Base-by-base conservation (phyloP, 2,797 vertebrate species). In the Dendrocincla fuliginosa region DNA sequence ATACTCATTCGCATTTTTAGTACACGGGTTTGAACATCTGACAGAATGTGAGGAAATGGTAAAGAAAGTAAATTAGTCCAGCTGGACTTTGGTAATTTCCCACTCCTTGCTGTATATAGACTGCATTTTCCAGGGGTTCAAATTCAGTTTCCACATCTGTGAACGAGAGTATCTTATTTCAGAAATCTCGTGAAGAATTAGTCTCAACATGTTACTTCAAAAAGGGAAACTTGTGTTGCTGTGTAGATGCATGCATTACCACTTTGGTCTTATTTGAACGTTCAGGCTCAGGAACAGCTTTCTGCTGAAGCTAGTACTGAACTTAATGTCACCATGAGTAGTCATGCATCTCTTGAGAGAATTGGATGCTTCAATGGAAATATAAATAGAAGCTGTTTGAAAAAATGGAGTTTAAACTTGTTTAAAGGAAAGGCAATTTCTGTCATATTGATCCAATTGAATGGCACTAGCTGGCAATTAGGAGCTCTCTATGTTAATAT, bases 161-260 rank as follows among this genome's bases (percentile, higher is more conserved):
- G 77, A 59, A 65, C 3, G 18, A 23, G 12, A 35, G 16, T 39
- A 42, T 59, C 56, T 70, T 55, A 32, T 57, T 71, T 74, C 56
- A 67, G 52, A 63, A 33, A 37, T 2, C 14, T 46, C 14, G 4
- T 47, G 63, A 68, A 61, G 32, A 65, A 71, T 18, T 24, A 16
- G 14, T 16, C 42, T 16, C 27, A 52, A 59, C 3, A 3, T 23
- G 6, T 32, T 47, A 13, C 52, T 82, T 73, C 32, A 42, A 27
- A 91, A 65, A 27, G 10, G 18, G 30, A 63, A 68, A 24, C 6
- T 22, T 49, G 20, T 7, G 13, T 46, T 78, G 16, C 10, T 30
- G 6, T 37, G 10, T 20, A 49, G 18, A 17, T 1, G 1, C 17
- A 11, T 20, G 6, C 19, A 35, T 11, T 11, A n/a, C 4, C 24